phyloP scores from a whole-genome alignment of 2,888 invertebrate genomes.

The Drosophila kokeensis region DNA sequence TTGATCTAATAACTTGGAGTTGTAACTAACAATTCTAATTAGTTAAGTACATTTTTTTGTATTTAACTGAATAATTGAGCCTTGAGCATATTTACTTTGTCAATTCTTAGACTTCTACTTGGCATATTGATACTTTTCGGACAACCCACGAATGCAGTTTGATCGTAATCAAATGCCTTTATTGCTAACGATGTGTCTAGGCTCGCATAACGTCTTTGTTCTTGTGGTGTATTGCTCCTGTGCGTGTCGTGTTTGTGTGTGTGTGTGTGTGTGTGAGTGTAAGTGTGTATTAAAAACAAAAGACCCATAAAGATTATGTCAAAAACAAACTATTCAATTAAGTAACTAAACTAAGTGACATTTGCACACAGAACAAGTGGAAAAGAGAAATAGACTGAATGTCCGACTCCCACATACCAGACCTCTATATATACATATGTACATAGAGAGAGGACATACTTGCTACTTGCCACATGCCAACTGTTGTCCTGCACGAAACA shows the following conservation, averaged over 20 bases:
- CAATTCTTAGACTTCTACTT: neutral
- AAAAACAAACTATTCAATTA: constrained; percentile 81
- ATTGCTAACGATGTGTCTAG: constrained; percentile 70
- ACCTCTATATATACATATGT: constrained; percentile 20
- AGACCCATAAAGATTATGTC: constrained; percentile 80
- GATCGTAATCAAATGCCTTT: constrained; percentile 68
- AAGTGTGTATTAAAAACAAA: constrained; percentile 75
- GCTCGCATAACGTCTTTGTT: constrained; percentile 68
- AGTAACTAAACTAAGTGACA: constrained; percentile 81
- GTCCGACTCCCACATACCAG: constrained; percentile 36
- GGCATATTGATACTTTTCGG: constrained; percentile 34
- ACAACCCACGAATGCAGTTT: constrained; percentile 55
- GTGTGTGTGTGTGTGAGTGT: constrained; percentile 28
- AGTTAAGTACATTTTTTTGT: neutral
- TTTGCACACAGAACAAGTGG: constrained; percentile 48
- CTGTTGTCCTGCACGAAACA: constrained; percentile 47
- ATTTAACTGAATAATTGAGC: neutral
- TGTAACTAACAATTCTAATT: neutral
- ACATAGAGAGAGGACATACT: neutral
- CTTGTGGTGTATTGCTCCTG: constrained; percentile 9
- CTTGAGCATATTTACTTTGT: neutral
- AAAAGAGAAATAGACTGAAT: neutral
- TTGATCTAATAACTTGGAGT: neutral
- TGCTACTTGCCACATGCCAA: constrained; percentile 46
- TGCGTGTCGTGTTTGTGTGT: constrained; percentile 18